Evolutionary conservation across 2,113 vertebrate species (phyloP).

Genomic region (Tringa solitaria): DNA sequence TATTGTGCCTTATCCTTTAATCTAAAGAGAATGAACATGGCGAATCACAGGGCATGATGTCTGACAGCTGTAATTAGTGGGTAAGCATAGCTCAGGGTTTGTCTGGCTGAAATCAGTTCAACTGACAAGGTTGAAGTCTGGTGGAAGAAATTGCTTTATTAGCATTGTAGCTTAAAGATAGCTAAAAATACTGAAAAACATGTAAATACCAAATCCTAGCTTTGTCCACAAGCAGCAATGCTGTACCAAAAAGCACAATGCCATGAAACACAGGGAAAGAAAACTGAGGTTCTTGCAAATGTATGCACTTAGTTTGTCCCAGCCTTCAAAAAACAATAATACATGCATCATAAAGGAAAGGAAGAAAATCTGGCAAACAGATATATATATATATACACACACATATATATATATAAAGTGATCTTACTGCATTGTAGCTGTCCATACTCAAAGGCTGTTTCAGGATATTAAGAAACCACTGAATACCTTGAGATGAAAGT

Average conservation of each 20-base stretch:
- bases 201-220: not conserved
- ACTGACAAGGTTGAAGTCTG: not conserved
- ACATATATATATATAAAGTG: not conserved
- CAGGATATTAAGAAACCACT: not conserved
- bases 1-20: not conserved
- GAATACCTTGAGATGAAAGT: not conserved
- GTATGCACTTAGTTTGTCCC: not conserved
- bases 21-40: not conserved
- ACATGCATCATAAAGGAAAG: not conserved
- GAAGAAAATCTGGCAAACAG: not conserved
- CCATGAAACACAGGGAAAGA: not conserved
- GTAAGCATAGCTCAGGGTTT: not conserved
- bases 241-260: not conserved
- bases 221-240: not conserved
- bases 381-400: not conserved
- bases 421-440: not conserved
- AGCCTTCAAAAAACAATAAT: not conserved
- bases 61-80: not conserved
- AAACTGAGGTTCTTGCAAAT: not conserved
- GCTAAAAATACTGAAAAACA: not conserved
- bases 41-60: not conserved
- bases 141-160: not conserved
- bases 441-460: not conserved
- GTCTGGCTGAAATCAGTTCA: not conserved
- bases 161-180: not conserved